phyloP scores from a whole-genome alignment of 2,888 invertebrate genomes.

The Trachelus stipa region DNA sequence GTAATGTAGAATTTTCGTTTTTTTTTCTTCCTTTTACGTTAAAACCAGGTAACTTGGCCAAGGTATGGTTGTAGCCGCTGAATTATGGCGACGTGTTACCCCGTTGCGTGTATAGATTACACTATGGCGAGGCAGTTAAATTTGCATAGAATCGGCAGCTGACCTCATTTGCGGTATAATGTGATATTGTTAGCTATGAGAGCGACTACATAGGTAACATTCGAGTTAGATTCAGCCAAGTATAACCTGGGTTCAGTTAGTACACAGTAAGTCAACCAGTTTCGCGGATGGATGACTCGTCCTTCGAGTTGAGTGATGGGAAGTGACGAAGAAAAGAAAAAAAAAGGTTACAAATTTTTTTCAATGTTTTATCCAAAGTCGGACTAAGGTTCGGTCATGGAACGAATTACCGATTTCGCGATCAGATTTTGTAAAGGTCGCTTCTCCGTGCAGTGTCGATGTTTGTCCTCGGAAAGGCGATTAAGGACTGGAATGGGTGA shows the following conservation, averaged over 20 bases:
- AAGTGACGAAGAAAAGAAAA: not conserved
- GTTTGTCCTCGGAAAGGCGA: not conserved
- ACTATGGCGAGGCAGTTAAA: conserved; percentile 14
- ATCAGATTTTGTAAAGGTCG: not conserved
- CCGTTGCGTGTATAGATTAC: not conserved
- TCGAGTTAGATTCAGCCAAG: not conserved
- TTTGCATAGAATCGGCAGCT: conserved; percentile 34
- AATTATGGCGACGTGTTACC: conserved; percentile 27
- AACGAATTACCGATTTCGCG: not conserved
- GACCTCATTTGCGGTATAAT: conserved; percentile 26
- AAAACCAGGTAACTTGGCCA: conserved; percentile 38
- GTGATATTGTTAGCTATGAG: not conserved
- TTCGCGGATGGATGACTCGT: not conserved
- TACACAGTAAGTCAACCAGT: not conserved
- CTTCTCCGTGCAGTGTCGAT: not conserved
- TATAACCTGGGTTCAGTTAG: not conserved
- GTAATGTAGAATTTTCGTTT: not conserved
- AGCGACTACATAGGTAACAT: not conserved
- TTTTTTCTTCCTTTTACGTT: not conserved
- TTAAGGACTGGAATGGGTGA: not conserved
- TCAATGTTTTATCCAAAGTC: not conserved
- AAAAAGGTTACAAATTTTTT: not conserved
- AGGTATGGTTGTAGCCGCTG: conserved; percentile 36
- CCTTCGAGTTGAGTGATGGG: not conserved
- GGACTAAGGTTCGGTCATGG: not conserved